Evolutionary conservation across 2,113 vertebrate genomes (phyloP), one percentile per base, ranked within the genome.

Genomic region (Hoplias malabaricus): DNA sequence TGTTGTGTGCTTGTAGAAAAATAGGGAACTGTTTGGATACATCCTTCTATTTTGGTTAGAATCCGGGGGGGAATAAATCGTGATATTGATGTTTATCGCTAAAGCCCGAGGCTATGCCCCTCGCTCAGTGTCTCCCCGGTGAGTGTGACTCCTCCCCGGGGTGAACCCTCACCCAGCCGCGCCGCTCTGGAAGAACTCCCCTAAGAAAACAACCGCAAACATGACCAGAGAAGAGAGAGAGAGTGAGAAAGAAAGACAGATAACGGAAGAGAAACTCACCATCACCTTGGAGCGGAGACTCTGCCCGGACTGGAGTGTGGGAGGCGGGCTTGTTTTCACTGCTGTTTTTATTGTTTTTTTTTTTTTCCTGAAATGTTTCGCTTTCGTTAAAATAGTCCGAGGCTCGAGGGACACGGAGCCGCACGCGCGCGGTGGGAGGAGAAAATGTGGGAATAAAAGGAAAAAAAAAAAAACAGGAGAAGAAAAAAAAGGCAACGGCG

Each of bases 271-370:
- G 43, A 14, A 76, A 91, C 92, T 92, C 87, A 93, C 92, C 92
- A 92, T 93, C 90, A 89, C 91, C 88, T 85, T 88, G 86, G 42
- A 84, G 85, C 84, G 84, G 87, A 88, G 85, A 86, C 85, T 88
- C 82, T 83, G 77, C 85, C 69, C 29, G 73, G 33, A 75, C 57
- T 46, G 63, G 73, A 31, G 25, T 80, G 76, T 63, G 85, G 78
- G 83, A 46, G 70, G 81, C 65, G 13, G 48, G n/a, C 50, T 50
- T 50, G 63, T 13, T 56, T 66, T 34, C 61, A 50, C 14, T 38
- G 62, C 40, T 79, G 21, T 38, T n/a, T 34, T 43, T 14, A 4
- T 19, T 10, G 8, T 10, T 13, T 6, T 61, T 33, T 62, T 36
- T 33, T 33, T 61, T 53, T 65, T 38, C n/a, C 42, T 10, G 40